phyloP scores from a whole-genome alignment of 2,113 vertebrate species.

The Pholis gunnellus region DNA sequence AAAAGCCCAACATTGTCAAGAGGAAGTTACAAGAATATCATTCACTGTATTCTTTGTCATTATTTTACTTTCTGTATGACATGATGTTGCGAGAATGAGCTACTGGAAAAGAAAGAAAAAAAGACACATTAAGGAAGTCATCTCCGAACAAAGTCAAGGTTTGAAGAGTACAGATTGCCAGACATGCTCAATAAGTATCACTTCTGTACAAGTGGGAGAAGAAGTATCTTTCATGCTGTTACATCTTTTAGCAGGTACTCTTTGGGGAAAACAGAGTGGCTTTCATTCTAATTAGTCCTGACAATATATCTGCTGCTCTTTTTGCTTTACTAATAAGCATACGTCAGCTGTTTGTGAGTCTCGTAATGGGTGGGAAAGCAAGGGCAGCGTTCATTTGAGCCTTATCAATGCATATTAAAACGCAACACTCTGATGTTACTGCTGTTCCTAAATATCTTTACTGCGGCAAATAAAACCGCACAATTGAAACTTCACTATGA shows the following conservation, averaged over 20 bases:
- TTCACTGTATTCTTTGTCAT: neutral
- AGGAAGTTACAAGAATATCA: neutral
- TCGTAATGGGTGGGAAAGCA: neutral
- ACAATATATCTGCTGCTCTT: slow-evolving; percentile 64
- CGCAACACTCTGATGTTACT: neutral
- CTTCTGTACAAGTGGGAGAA: slow-evolving; percentile 26
- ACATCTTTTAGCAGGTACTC: slow-evolving; percentile 51
- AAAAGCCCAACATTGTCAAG: neutral
- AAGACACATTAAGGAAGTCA: neutral
- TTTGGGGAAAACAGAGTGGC: slow-evolving; percentile 47
- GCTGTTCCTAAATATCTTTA: neutral
- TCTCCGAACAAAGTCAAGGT: slow-evolving; percentile 5
- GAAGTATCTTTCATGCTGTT: slow-evolving; percentile 43
- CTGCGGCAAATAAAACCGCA: neutral
- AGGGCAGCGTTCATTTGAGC: neutral
- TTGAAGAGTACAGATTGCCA: slow-evolving; percentile 10
- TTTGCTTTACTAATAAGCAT: slow-evolving; percentile 66
- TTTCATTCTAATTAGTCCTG: slow-evolving; percentile 67
- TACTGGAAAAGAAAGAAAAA: neutral
- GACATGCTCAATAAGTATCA: slow-evolving; percentile 11
- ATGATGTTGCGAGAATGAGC: neutral
- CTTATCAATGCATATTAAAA: neutral
- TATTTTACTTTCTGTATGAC: neutral
- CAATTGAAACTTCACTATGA: neutral
- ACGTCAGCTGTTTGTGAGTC: slow-evolving; percentile 48